Base-by-base conservation (phyloP, 92 coral and sea anemone species). In the Palythoa caribaeorum region DNA sequence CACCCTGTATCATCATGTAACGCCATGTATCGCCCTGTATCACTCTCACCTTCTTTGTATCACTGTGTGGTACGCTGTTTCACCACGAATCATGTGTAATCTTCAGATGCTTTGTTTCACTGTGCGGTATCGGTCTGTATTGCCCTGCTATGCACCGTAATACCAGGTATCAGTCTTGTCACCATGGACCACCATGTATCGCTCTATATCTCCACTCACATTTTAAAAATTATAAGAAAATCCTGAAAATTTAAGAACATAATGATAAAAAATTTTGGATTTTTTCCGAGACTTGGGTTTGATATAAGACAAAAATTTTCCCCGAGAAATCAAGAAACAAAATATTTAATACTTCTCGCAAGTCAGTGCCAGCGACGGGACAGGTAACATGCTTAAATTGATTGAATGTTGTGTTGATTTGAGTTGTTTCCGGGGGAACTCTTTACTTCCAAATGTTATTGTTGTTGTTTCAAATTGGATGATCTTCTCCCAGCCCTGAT, bases 251-350 rank as follows among this genome's bases (percentile, higher is more conserved):
- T 62, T 62, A 16, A 62, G 69, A 62, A 62, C 69, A 17, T 62
- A 62, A 55, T 55, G 14, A 55, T 15, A 62, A 62, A 21, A 62
- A n/a, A 62, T n/a, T 62, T 62, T 62, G 21, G 36, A 8, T 62
- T 62, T 62, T 62, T 62, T 8, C 19, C 17, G 8, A 62, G 19
- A 16, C 3, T 0, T 17, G 19, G 69, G 36, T 17, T 62, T 62
- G 8, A 62, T 62, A 62, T 62, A 62, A 15, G 69, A 62, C 69
- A 62, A 62, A 62, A 62, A n/a, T 62, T 62, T 16, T 16, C 69
- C 69, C 69, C 69, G 7, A 62, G 69, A 16, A 62, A 62, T n/a
- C 69, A 62, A 62, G 69, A 62, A 62, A 62, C 69, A 62, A 62
- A 62, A 62, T 62, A 62, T 62, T 62, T 15, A 62, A n/a, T 62